phyloP scores from a whole-genome alignment of 2,888 invertebrate species.

The Sesamia inferens region DNA sequence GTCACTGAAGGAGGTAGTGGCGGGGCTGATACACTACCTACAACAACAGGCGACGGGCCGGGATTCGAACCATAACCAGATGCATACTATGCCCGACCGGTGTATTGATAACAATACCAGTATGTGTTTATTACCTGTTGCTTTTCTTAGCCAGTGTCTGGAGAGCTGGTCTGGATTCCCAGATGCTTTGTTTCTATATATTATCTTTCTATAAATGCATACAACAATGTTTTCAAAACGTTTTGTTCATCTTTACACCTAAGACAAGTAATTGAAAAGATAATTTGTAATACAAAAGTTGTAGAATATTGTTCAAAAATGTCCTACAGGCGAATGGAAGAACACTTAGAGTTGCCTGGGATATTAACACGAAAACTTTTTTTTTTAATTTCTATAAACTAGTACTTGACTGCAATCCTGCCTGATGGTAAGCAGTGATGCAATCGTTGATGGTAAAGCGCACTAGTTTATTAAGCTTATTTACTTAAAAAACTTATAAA shows the following conservation, averaged over 20 bases:
- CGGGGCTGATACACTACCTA: slow-evolving; percentile 79
- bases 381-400: too few species aligned
- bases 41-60: slow-evolving; percentile 77
- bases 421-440: too few species aligned
- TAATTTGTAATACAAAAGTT: background rate
- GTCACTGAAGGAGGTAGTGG: slow-evolving; percentile 83
- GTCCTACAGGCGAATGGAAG: background rate
- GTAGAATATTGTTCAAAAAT: background rate
- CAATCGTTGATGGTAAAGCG: too few species aligned
- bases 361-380: background rate
- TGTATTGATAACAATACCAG: slow-evolving; percentile 86
- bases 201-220: background rate
- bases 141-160: background rate
- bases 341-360: background rate
- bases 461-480: too few species aligned
- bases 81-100: slow-evolving; percentile 89
- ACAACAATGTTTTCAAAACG: background rate
- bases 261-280: background rate
- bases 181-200: too few species aligned
- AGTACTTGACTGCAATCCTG: too few species aligned
- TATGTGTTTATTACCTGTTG: slow-evolving; percentile 61
- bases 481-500: too few species aligned
- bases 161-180: too few species aligned
- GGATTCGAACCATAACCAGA: slow-evolving; percentile 82
- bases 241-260: background rate